Evolutionary conservation across 2,797 vertebrate genomes (phyloP).

Genomic region (Graptemys geographica): DNA sequence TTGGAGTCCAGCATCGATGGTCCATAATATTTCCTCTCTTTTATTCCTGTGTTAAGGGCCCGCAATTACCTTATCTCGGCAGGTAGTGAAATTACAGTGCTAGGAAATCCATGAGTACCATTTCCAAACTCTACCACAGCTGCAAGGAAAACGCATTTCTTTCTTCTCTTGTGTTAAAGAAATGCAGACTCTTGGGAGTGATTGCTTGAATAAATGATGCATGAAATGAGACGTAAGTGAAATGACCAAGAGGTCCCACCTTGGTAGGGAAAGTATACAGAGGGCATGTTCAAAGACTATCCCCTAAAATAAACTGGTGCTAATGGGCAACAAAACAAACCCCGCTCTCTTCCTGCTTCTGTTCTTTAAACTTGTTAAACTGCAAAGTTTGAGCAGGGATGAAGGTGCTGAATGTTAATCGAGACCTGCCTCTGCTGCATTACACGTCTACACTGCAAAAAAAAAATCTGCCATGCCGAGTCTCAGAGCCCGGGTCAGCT

Average conservation of each 20-base stretch:
- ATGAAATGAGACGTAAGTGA: rapidly evolving
- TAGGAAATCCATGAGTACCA: not conserved
- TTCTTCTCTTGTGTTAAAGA: rapidly evolving
- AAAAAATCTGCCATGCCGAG: not conserved
- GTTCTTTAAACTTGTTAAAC: not conserved
- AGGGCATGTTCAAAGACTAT: not conserved
- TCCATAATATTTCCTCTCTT: not conserved
- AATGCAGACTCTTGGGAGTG: not conserved
- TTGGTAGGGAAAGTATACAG: not conserved
- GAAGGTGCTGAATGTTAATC: too few relatives aligned
- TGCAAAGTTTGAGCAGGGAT: not conserved
- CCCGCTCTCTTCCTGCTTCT: not conserved
- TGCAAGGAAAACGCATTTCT: rapidly evolving
- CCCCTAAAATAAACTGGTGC: not conserved
- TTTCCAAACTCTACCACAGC: not conserved
- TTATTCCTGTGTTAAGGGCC: not conserved
- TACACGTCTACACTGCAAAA: not conserved
- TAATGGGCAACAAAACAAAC: not conserved
- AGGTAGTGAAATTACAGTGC: not conserved
- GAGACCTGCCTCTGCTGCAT: not conserved
- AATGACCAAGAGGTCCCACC: rapidly evolving
- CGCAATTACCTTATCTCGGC: not conserved
- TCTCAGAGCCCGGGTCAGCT: not conserved
- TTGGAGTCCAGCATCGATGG: not conserved
- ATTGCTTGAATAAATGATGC: not conserved